Percentiles rank a stretch among this genome's conserved stretches.
Evolutionary conservation across 2,113 vertebrate species (phyloP).

Genomic region (Rhizomys pruinosus): DNA sequence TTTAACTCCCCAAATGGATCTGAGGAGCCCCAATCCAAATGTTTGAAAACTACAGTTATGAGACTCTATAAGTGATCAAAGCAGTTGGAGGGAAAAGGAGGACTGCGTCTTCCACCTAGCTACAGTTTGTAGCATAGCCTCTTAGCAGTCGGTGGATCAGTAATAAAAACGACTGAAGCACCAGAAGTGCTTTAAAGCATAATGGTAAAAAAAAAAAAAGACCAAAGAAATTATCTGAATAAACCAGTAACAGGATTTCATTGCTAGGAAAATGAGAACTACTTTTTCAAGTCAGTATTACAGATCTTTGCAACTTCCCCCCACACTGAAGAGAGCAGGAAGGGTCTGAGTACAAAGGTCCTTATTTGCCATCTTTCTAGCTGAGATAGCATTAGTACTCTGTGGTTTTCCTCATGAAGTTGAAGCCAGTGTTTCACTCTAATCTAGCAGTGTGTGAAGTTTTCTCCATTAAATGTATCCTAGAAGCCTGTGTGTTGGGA

Average conservation of each 20-base stretch:
- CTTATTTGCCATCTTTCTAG: not conserved
- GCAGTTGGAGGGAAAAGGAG: no score
- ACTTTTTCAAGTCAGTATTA: not conserved
- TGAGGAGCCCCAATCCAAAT: conserved; percentile 79
- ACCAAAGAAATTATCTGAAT: no score
- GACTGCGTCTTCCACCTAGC: no score
- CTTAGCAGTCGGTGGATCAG: conserved; percentile 70
- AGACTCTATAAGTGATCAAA: no score
- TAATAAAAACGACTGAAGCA: conserved; percentile 73
- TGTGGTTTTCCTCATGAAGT: not conserved
- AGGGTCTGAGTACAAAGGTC: not conserved
- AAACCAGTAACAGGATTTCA: no score
- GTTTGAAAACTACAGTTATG: conserved; percentile 73
- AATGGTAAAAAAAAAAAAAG: not conserved
- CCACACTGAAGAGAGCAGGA: not conserved
- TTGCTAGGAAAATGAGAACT: no score
- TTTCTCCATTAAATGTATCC: not conserved
- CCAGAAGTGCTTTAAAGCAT: conserved; percentile 63
- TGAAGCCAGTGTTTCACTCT: not conserved
- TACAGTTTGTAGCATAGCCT: no score
- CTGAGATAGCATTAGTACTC: not conserved
- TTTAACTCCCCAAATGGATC: conserved; percentile 36
- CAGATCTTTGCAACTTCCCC: not conserved
- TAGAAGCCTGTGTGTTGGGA: not conserved
- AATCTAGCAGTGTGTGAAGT: not conserved